Evolutionary conservation across 2,797 vertebrate species (phyloP).

Genomic region (Pseudochirops corinnae): DNA sequence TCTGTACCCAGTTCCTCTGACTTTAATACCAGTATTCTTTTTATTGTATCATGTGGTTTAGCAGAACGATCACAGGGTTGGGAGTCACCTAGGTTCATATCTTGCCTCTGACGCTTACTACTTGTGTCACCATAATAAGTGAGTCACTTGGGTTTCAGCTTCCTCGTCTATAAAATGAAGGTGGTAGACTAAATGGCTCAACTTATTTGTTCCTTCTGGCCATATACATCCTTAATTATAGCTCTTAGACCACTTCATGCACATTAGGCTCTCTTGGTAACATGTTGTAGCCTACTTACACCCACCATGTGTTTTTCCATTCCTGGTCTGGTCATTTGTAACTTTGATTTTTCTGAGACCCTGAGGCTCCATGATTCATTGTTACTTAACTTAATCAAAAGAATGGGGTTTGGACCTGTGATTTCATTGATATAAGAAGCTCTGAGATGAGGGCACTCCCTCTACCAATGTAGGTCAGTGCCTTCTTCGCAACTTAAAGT

Average conservation of each 20-base stretch:
- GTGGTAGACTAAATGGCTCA: not conserved
- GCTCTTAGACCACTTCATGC: not conserved
- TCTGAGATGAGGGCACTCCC: not conserved
- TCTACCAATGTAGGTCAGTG: not conserved
- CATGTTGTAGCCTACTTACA: not conserved
- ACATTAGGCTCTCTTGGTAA: no score
- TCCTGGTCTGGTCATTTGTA: not conserved
- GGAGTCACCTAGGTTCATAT: not conserved
- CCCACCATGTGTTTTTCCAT: not conserved
- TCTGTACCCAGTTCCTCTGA: not conserved
- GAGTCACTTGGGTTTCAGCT: not conserved
- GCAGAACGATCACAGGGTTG: not conserved
- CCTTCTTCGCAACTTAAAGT: not conserved
- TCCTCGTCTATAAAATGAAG: not conserved
- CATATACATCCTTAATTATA: not conserved
- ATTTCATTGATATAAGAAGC: no score
- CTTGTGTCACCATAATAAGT: not conserved
- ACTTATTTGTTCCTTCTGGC: not conserved
- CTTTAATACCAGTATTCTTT: not conserved
- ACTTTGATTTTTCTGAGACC: not conserved
- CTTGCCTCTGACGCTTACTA: not conserved
- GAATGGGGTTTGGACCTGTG: not conserved
- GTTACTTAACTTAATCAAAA: not conserved
- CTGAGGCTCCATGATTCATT: not conserved
- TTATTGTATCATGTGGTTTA: not conserved